Evolutionary conservation across 2,888 invertebrate genomes (phyloP).

Genomic region (Marasmarcha lunaedactyla): DNA sequence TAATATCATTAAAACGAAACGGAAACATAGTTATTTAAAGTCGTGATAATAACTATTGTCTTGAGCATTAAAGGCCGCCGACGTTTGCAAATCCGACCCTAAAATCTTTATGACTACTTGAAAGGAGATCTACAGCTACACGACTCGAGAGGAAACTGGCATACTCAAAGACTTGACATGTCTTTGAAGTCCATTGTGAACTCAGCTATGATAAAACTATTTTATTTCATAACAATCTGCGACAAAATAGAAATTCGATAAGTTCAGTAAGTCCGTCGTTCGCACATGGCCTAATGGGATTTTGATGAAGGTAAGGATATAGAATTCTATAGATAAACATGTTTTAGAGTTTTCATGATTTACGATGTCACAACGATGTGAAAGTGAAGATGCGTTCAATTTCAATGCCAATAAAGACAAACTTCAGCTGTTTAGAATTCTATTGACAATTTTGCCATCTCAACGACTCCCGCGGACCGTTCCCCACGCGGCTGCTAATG

Average conservation of each 20-base stretch:
- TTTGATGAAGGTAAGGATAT: neutral
- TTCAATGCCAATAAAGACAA: neutral
- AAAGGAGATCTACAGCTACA: neutral
- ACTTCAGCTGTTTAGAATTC: neutral
- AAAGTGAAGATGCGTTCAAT: neutral
- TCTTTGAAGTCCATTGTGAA: neutral
- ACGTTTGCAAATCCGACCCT: slow-evolving; percentile 2
- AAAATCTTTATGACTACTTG: slow-evolving; percentile 7
- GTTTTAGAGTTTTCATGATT: too few species aligned
- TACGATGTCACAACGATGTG: neutral
- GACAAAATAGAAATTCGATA: neutral
- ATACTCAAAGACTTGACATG: neutral
- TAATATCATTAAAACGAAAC: too few species aligned
- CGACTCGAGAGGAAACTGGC: too few species aligned
- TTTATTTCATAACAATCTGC: too few species aligned
- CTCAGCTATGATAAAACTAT: too few species aligned
- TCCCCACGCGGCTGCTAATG: neutral
- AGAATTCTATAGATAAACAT: neutral
- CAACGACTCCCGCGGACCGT: neutral
- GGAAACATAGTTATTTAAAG: too few species aligned
- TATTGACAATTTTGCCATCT: neutral
- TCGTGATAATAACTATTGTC: too few species aligned
- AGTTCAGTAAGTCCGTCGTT: neutral
- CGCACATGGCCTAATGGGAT: neutral
- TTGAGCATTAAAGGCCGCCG: too few species aligned